Conservation (phyloP, 2,113 vertebrate species). For the Alexandromys fortis region DNA sequence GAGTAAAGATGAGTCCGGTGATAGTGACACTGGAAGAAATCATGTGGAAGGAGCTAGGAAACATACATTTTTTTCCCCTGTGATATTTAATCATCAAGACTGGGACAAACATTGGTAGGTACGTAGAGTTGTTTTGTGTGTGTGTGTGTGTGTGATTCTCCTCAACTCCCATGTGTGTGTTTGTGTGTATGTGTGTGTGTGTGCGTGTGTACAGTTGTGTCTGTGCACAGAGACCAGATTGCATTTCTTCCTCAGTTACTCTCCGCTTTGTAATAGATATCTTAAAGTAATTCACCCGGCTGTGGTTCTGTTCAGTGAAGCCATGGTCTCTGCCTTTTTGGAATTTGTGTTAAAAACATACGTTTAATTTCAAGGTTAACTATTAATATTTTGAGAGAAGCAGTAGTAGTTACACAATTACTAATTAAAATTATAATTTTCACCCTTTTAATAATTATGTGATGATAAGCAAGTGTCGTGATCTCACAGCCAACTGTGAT, state of each 20-base stretch:
- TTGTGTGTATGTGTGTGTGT: not conserved
- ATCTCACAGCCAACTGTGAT: not conserved
- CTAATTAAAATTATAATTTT: slow-evolving; percentile 37
- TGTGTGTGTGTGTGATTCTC: too few species aligned
- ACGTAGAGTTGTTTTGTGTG: not conserved
- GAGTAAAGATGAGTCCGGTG: not conserved
- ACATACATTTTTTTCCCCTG: not conserved
- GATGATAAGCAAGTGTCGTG: not conserved
- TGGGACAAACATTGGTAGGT: not conserved
- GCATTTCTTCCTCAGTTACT: not conserved
- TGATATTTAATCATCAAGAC: not conserved
- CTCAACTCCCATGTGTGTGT: not conserved
- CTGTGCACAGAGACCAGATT: not conserved
- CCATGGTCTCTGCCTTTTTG: not conserved
- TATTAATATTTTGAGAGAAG: slow-evolving; percentile 8
- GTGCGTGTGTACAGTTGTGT: not conserved
- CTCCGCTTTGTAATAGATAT: not conserved
- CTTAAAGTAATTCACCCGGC: not conserved
- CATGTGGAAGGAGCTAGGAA: not conserved
- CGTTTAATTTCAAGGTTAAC: slow-evolving; percentile 43
- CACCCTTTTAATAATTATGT: not conserved
- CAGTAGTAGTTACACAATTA: not conserved
- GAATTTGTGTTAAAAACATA: not conserved
- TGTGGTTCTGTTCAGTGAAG: not conserved
- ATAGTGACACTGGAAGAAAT: not conserved